These are phyloP conservation scores for Dunckerocampus dactyliophorus DNA, from an alignment of 2,113 vertebrate species.

Conservation along the genomic window DNA sequence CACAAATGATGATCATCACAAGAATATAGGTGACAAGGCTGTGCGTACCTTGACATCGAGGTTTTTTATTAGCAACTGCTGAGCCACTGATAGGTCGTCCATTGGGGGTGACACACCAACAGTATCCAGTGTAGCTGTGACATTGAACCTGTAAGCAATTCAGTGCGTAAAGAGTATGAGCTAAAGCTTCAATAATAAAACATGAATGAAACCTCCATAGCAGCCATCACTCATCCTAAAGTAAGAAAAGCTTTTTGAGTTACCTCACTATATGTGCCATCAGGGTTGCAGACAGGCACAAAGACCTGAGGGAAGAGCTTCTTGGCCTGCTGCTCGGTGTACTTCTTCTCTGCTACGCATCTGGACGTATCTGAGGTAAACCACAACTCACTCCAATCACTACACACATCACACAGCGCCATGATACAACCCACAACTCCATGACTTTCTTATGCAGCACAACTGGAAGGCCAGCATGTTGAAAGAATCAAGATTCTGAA, in stretches of 20 bases:
- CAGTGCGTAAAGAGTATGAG: slow-evolving; percentile 8
- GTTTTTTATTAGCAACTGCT: slow-evolving; percentile 96
- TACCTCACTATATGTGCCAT: slow-evolving; percentile 96
- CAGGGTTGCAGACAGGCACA: slow-evolving; percentile 91
- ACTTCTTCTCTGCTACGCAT: slow-evolving; percentile 95
- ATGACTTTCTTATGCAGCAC: slow-evolving; percentile 39
- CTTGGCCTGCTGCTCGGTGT: slow-evolving; percentile 95
- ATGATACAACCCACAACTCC: slow-evolving; percentile 34
- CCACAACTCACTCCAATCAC: slow-evolving; percentile 52
- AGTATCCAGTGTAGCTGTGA: slow-evolving; percentile 96
- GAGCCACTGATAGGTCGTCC: slow-evolving; percentile 93
- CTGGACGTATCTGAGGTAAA: slow-evolving; percentile 85
- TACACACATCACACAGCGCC: slow-evolving; percentile 24
- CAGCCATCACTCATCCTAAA: background rate
- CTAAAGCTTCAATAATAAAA: background rate
- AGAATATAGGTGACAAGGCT: background rate
- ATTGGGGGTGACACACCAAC: slow-evolving; percentile 93
- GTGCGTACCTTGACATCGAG: slow-evolving; percentile 86
- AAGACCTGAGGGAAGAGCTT: slow-evolving; percentile 93
- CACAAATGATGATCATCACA: too few species aligned
- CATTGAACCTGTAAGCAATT: slow-evolving; percentile 84
- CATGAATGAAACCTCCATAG: background rate
- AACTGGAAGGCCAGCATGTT: slow-evolving; percentile 33
- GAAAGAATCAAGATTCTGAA: slow-evolving; percentile 45
- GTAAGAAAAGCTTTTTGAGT: slow-evolving; percentile 16